These are phyloP conservation scores for Tachysurus fulvidraco DNA, from an alignment of 2,113 vertebrate genomes.

Conservation along the genomic window DNA sequence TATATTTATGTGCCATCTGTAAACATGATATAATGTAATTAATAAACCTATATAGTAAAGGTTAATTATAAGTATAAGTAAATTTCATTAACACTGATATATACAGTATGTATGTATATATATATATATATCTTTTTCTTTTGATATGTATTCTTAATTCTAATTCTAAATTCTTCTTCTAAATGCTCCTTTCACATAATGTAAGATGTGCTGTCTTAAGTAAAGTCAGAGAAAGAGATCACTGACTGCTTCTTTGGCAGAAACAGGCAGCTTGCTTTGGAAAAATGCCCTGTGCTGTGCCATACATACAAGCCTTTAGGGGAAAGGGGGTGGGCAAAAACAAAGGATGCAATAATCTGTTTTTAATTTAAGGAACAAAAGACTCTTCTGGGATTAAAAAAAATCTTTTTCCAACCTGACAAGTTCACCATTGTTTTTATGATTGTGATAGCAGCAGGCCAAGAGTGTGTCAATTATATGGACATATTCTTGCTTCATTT, in stretches of 20 bases:
- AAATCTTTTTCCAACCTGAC: conserved; percentile 1
- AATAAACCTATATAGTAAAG: conserved; percentile 52
- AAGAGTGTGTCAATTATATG: neutral
- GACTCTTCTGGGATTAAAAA: conserved; percentile 4
- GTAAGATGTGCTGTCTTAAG: conserved; percentile 31
- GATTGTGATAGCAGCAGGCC: neutral
- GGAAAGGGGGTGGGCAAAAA: neutral
- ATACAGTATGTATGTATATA: too few relatives aligned
- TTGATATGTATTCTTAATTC: conserved; percentile 24
- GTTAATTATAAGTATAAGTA: neutral
- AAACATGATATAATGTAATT: conserved; percentile 52
- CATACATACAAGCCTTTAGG: conserved; percentile 25
- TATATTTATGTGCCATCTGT: conserved; percentile 30
- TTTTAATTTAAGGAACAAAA: conserved; percentile 50
- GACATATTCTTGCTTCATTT: conserved; percentile 2
- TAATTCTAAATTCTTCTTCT: conserved; percentile 38
- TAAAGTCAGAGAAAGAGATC: neutral
- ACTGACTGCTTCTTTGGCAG: conserved; percentile 9
- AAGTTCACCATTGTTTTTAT: conserved; percentile 28
- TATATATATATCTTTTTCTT: conserved; percentile 46
- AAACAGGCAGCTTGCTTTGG: conserved; percentile 47
- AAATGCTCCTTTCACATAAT: conserved; percentile 38
- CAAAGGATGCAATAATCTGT: conserved; percentile 48
- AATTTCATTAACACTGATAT: conserved; percentile 58
- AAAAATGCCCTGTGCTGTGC: conserved; percentile 36